phyloP scores from a whole-genome alignment of 2,113 vertebrate species.

The Oryzias woworae region DNA sequence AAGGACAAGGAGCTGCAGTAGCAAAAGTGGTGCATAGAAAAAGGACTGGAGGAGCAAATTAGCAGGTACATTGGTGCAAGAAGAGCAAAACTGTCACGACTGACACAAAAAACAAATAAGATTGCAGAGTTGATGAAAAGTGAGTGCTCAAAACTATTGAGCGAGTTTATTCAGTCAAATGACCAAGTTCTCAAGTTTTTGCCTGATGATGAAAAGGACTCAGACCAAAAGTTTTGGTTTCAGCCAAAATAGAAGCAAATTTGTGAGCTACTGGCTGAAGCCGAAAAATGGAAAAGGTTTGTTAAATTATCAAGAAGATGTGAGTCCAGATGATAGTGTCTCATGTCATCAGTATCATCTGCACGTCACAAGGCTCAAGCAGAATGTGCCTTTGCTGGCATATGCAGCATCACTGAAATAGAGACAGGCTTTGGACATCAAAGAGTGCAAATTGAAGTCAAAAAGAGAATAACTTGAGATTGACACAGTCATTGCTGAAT shows the following conservation, averaged over 20 bases:
- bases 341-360: slow-evolving; percentile 1
- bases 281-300: too few species aligned
- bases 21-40: not conserved
- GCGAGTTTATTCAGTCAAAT: too few species aligned
- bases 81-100: not conserved
- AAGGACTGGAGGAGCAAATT: not conserved
- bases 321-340: slow-evolving; percentile 1
- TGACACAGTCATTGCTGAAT: not conserved
- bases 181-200: too few species aligned
- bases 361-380: not conserved
- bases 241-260: too few species aligned
- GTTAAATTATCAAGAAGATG: not conserved
- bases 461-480: not conserved
- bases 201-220: too few species aligned
- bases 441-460: slow-evolving; percentile 1
- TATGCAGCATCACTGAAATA: not conserved
- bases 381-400: not conserved
- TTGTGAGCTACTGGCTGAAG: too few species aligned
- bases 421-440: not conserved
- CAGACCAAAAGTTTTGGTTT: too few species aligned
- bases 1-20: not conserved
- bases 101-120: not conserved
- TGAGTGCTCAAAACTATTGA: not conserved
- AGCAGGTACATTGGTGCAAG: not conserved
- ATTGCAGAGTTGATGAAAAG: not conserved